Evolutionary conservation across 2,888 invertebrate genomes (phyloP), one percentile per base, ranked within the genome.

Genomic region (Papilio gigon): DNA sequence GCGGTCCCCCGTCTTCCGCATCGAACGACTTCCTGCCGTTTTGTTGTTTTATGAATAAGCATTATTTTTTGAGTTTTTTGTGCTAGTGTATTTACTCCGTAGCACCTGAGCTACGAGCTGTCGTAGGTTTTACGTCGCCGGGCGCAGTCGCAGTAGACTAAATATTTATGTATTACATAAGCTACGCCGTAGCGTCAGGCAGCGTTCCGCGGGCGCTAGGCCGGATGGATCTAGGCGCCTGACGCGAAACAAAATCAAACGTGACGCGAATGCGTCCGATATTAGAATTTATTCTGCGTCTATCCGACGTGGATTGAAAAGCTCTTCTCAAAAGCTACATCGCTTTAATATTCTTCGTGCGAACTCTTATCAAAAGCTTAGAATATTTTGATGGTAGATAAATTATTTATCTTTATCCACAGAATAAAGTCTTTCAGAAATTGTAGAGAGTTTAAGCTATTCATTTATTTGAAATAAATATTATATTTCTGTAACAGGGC

Each of bases 251-350:
- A 65, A 44, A 44, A 65, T 65, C 65, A 56, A 27, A 65, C 58
- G 65, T 59, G 65, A 59, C 65, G 30, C 9, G 59, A 65, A 59
- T 59, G 53, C 64, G 20, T 58, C 40, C 20, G 20, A 59, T 59
- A 33, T 65, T 22, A 59, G 42, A 65, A 58, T 65, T 65, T 65
- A 65, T 59, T 59, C 42, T 42, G 56, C 58, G 33, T 65, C 65
- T 44, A 20, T 25, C 40, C 56, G 37, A 12, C 65, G 20, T 2
- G 40, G 56, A 42, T 58, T 42, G 56, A 40, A 44, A 56, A 47
- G 27, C 25, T 42, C 8, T 11, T 40, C 17, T 27, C 40, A n/a
- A 27, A 56, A 56, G 53, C 30, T 20, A 11, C 35, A 20, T 30
- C 56, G 3, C 56, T 44, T 65, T 33, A 30, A 60, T 60, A 40